Base-by-base conservation (phyloP, 2,888 invertebrate genomes). In the Euplagia quadripunctaria region DNA sequence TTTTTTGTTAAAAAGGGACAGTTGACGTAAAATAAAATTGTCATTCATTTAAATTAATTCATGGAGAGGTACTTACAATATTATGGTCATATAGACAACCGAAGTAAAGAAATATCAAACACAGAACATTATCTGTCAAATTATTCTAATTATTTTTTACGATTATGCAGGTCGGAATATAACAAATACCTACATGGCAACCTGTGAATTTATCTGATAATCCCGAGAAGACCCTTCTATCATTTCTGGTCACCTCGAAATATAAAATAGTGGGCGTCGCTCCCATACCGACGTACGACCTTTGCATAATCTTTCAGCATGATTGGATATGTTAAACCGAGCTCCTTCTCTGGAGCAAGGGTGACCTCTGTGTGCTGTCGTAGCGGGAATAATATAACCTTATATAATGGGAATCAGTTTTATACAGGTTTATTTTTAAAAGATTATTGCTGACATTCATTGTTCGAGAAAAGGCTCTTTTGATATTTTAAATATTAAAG, bases 301-400 rank as follows among this genome's bases (percentile, higher is more conserved):
- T 77, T 75, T 75, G 71, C 74, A 79, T 74, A 83, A 81, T 81
- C 67, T 83, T 81, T 78, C 72, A 72, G 74, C 77, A 70, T 81
- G 74, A 83, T 79, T 81, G 73, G 74, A 74, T 76, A 81, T 77
- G 68, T 77, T 78, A 71, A 76, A 70, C 16, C 46, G 41, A 64
- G 72, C 72, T 76, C 31, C 61, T 61, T 61, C 61, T 61, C 31
- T 61, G 73, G 75, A 64, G 70, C 61, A 64, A 68, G 61, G 74
- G 46, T 63, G 20, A 72, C 71, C 70, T 31, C 58, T 64, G n/a
- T 63, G 41, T 46, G 64, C 52, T 72, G 64, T 65, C 46, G 20
- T 65, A 58, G 63, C 63, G 51, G 63, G 66, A 55, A 49, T 65
- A 52, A 71, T 65, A 71, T 55, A 16, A 68, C n/a, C 64, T 51